phyloP scores from a whole-genome alignment of 2,797 vertebrate species.

The Sphenopsis melanotis region DNA sequence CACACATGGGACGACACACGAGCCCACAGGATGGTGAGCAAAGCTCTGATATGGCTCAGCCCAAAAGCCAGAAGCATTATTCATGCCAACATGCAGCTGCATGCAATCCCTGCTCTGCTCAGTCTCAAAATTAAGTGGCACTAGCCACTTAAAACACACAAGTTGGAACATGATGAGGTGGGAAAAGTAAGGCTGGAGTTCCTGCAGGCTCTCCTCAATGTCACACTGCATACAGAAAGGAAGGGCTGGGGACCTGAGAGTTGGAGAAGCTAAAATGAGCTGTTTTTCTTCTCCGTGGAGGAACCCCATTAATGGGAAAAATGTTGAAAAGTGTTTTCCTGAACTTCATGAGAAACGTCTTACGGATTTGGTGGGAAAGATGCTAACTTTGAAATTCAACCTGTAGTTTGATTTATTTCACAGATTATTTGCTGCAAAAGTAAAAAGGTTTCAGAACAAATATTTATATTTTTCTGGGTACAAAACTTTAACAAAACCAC shows the following conservation, averaged over 20 bases:
- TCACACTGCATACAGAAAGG: background rate
- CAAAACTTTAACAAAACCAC: background rate
- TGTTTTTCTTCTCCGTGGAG: background rate
- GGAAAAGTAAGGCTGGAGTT: background rate
- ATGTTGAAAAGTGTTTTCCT: background rate
- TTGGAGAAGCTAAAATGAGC: background rate
- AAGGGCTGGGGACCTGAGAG: background rate
- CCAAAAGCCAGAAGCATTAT: background rate
- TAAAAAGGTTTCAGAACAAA: background rate
- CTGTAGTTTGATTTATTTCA: background rate
- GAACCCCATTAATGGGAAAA: background rate
- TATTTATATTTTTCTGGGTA: background rate
- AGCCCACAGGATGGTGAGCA: background rate
- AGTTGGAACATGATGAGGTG: conserved; percentile 26
- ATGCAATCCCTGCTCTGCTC: conserved; percentile 22
- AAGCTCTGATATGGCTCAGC: background rate
- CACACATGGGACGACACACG: background rate
- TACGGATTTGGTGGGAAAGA: background rate
- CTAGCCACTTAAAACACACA: conserved; percentile 15
- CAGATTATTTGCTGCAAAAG: background rate
- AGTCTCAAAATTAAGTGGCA: conserved; percentile 43
- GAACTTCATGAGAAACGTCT: background rate
- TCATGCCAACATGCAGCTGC: conserved; percentile 37
- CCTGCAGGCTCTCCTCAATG: background rate
- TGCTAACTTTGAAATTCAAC: background rate